A percentile compares a stretch with the other conserved stretches of the same genome.
phyloP scores from a whole-genome alignment of 2,113 vertebrate species.

The Apteryx owenii region DNA sequence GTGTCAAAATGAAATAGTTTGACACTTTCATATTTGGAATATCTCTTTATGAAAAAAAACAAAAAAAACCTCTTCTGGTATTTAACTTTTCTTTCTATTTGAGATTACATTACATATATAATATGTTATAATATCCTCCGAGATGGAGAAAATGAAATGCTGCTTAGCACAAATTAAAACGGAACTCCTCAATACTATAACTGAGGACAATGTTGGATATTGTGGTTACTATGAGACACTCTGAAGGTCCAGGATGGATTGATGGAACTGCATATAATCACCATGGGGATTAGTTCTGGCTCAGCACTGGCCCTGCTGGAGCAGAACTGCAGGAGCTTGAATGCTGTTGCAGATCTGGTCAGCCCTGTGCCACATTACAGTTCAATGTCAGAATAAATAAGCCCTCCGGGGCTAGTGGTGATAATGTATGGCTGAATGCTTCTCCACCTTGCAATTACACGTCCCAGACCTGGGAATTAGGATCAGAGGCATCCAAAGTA shows the following conservation, averaged over 20 bases:
- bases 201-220: neutral
- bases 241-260: neutral
- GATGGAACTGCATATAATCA: neutral
- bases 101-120: neutral
- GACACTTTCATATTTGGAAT: neutral
- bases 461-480: neutral
- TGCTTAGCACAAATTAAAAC: conserved; percentile 24
- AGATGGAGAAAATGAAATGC: neutral
- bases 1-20: neutral
- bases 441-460: neutral
- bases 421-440: neutral
- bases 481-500: neutral
- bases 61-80: neutral
- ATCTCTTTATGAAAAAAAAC: neutral
- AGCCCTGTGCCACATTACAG: neutral
- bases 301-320: neutral
- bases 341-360: neutral
- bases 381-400: neutral
- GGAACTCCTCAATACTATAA: neutral
- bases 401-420: neutral
- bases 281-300: neutral
- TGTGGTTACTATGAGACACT: neutral
- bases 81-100: neutral
- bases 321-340: neutral
- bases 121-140: neutral